phyloP scores from a whole-genome alignment of 2,888 invertebrate genomes.

The Tetragnatha montana region DNA sequence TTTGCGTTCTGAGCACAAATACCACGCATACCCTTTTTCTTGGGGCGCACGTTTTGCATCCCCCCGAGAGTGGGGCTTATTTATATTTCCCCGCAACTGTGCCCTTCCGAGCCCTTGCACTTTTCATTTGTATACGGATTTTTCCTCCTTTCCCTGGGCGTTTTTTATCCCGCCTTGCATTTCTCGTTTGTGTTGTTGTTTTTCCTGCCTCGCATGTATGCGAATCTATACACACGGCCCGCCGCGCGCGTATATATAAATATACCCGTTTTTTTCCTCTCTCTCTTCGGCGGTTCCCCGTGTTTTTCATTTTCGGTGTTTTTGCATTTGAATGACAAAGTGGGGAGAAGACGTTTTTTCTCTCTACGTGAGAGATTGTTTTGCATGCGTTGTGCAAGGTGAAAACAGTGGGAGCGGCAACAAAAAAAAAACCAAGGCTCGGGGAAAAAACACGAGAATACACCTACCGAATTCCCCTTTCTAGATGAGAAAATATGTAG shows the following conservation, averaged over 20 bases:
- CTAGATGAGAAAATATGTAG: slow-evolving; percentile 68
- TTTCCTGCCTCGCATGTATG: slow-evolving; percentile 37
- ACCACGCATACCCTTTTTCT: slow-evolving; percentile 19
- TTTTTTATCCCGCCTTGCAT: slow-evolving; percentile 33
- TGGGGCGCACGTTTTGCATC: slow-evolving; percentile 34
- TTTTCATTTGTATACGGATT: slow-evolving; percentile 66
- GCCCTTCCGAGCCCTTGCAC: slow-evolving; percentile 52
- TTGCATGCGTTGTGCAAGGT: slow-evolving; percentile 70
- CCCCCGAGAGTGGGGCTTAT: slow-evolving; percentile 44
- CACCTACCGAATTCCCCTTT: slow-evolving; percentile 44
- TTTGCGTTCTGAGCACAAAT: slow-evolving; percentile 43
- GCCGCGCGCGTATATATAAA: slow-evolving; percentile 50
- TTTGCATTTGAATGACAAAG: slow-evolving; percentile 71
- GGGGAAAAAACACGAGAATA: slow-evolving; percentile 17
- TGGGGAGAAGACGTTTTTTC: slow-evolving; percentile 53
- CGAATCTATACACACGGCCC: slow-evolving; percentile 35
- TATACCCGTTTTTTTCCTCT: slow-evolving; percentile 37
- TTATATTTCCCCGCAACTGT: slow-evolving; percentile 62
- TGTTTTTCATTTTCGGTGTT: slow-evolving; percentile 69
- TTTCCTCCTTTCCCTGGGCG: slow-evolving; percentile 40
- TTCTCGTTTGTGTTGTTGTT: slow-evolving; percentile 61
- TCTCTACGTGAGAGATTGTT: slow-evolving; percentile 59
- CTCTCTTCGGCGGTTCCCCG: slow-evolving; percentile 10
- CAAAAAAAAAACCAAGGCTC: slow-evolving; percentile 7
- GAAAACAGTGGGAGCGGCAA: slow-evolving; percentile 48